Evolutionary conservation across 2,888 invertebrate genomes (phyloP).

Genomic region (Tenthredo mesomela): DNA sequence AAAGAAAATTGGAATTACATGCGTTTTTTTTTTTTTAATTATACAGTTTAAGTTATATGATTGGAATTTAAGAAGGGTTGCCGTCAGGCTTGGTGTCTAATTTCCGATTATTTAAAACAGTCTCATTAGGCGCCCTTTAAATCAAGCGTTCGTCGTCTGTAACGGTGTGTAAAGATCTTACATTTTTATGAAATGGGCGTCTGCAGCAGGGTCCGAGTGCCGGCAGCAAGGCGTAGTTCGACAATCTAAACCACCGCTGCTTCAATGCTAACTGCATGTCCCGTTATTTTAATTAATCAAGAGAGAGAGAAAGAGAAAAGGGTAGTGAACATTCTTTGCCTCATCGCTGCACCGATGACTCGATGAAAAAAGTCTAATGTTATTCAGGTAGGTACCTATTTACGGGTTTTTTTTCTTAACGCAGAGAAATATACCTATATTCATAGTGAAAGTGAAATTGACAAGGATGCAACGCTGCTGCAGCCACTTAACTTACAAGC

Average conservation of each 20-base stretch:
- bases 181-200: not conserved
- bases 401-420: not conserved
- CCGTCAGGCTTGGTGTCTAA: not conserved
- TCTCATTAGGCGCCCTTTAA: not conserved
- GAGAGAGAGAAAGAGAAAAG: not conserved
- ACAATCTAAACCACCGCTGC: not conserved
- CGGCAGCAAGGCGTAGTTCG: not conserved
- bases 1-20: not conserved
- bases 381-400: not conserved
- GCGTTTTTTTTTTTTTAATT: not conserved
- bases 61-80: not conserved
- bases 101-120: not conserved
- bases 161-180: not conserved
- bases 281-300: not conserved
- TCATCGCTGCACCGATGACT: not conserved
- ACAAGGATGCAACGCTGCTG: conserved; percentile 23
- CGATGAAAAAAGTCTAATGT: not conserved
- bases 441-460: conserved; percentile 41
- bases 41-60: not conserved
- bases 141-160: not conserved
- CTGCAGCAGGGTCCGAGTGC: not conserved
- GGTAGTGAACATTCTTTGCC: not conserved
- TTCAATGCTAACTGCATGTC: not conserved
- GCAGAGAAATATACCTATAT: conserved; percentile 5
- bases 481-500: conserved; percentile 43